These are phyloP conservation scores for Meloe dianella DNA, from an alignment of 2,888 invertebrate species.

Conservation along the genomic window DNA sequence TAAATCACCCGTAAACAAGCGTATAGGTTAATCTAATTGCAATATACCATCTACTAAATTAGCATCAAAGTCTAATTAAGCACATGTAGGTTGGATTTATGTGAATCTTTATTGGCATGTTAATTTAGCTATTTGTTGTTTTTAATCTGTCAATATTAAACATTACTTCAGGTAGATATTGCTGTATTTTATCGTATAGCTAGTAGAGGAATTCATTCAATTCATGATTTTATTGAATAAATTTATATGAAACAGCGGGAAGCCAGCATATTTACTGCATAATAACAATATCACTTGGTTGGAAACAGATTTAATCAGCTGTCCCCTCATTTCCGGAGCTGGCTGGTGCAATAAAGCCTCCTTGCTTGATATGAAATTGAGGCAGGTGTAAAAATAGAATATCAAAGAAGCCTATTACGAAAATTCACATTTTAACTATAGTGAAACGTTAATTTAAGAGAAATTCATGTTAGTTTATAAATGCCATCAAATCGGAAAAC, in stretches of 20 bases:
- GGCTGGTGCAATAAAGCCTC: not conserved
- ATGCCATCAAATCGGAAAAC: too few species aligned
- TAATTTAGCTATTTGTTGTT: too few species aligned
- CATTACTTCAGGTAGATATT: not conserved
- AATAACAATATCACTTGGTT: constrained; percentile 21
- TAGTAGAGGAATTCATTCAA: not conserved
- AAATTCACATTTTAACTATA: too few species aligned
- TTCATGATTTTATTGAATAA: not conserved
- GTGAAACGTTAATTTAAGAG: too few species aligned
- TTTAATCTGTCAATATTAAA: too few species aligned
- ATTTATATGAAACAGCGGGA: constrained; percentile 22
- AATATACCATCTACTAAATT: not conserved
- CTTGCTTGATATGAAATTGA: too few species aligned
- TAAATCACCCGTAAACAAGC: too few species aligned
- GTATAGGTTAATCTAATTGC: not conserved
- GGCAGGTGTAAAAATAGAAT: too few species aligned
- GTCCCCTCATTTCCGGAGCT: constrained; percentile 28
- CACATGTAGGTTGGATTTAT: not conserved
- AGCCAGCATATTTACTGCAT: constrained; percentile 11
- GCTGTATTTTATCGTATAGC: not conserved
- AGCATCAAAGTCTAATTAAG: not conserved
- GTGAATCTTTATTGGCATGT: not conserved
- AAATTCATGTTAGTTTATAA: too few species aligned
- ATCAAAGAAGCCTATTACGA: too few species aligned
- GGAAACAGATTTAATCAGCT: constrained; percentile 29